phyloP scores from a whole-genome alignment of 2,888 invertebrate genomes.

The Drosophila koepferae region DNA sequence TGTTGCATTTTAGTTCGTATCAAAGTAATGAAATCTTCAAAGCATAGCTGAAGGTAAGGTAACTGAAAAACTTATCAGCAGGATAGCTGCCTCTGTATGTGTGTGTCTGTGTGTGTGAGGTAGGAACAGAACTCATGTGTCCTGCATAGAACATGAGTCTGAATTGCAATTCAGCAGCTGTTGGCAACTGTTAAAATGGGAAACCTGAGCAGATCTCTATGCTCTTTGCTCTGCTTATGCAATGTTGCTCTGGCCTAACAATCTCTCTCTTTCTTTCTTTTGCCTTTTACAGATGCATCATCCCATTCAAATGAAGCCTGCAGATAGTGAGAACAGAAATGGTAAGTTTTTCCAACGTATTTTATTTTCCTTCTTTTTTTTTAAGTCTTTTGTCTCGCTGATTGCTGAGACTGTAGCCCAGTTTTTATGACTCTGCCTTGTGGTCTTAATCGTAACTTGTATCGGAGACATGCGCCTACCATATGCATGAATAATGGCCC shows the following conservation, averaged over 20 bases:
- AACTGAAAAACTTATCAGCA: conserved; percentile 16
- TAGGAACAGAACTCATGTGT: conserved; percentile 12
- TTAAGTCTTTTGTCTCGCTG: conserved; percentile 30
- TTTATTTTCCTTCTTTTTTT: background rate
- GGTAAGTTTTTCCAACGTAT: conserved; percentile 89
- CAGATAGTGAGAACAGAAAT: conserved; percentile 99
- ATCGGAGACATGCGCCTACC: conserved; percentile 48
- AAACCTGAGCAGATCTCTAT: conserved; percentile 24
- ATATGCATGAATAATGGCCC: conserved; percentile 61
- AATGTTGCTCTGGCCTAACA: background rate
- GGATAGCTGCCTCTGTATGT: background rate
- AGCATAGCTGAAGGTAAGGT: conserved; percentile 20
- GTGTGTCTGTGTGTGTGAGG: background rate
- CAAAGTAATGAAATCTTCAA: conserved; percentile 61
- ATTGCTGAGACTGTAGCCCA: conserved; percentile 32
- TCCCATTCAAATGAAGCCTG: conserved; percentile 99
- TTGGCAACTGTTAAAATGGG: conserved; percentile 39
- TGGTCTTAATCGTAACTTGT: conserved; percentile 72
- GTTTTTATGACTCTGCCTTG: conserved; percentile 49
- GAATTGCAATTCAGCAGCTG: conserved; percentile 48
- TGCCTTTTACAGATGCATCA: conserved; percentile 96
- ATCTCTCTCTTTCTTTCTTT: conserved; percentile 17
- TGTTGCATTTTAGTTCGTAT: conserved; percentile 42
- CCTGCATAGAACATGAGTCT: conserved; percentile 23
- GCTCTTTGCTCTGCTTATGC: conserved; percentile 39